Conservation (phyloP, 2,797 vertebrate species). For the Mormyrus proboscirostris region DNA sequence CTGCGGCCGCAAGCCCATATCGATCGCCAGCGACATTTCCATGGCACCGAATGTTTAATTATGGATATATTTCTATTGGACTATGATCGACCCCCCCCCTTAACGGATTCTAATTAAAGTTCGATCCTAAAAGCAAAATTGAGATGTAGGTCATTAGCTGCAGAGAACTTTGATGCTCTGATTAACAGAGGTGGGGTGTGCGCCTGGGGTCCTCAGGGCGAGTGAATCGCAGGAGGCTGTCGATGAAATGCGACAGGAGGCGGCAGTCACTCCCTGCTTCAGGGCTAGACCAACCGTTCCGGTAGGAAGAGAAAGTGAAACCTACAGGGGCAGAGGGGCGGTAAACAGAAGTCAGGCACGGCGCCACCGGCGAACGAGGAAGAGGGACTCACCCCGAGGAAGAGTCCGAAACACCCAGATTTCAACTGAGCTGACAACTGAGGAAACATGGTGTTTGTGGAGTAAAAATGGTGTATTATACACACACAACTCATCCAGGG, state of each 20-base stretch:
- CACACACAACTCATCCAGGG: neutral
- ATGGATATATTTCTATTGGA: neutral
- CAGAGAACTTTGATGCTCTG: slow-evolving; percentile 27
- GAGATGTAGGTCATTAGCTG: slow-evolving; percentile 38
- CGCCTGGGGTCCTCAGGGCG: neutral
- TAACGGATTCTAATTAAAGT: slow-evolving; percentile 36
- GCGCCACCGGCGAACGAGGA: neutral
- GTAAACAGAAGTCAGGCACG: neutral
- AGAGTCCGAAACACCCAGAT: neutral
- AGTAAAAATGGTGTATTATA: neutral
- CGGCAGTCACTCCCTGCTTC: neutral
- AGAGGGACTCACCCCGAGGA: neutral
- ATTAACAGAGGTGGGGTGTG: slow-evolving; percentile 23
- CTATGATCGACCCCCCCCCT: neutral
- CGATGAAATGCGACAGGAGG: neutral
- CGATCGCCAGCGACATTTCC: slow-evolving; percentile 2
- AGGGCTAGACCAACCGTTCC: neutral
- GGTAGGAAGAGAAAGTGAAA: neutral
- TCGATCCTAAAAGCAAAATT: slow-evolving; percentile 34
- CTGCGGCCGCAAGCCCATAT: neutral
- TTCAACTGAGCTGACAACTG: neutral
- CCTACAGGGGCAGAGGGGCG: neutral
- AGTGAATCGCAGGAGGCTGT: neutral
- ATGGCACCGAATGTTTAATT: neutral
- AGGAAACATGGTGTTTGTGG: neutral